Percentiles rank a stretch among this genome's conserved stretches.
These are phyloP conservation scores for Drosophila phalerata DNA, from an alignment of 2,888 invertebrate genomes.

Conservation along the genomic window DNA sequence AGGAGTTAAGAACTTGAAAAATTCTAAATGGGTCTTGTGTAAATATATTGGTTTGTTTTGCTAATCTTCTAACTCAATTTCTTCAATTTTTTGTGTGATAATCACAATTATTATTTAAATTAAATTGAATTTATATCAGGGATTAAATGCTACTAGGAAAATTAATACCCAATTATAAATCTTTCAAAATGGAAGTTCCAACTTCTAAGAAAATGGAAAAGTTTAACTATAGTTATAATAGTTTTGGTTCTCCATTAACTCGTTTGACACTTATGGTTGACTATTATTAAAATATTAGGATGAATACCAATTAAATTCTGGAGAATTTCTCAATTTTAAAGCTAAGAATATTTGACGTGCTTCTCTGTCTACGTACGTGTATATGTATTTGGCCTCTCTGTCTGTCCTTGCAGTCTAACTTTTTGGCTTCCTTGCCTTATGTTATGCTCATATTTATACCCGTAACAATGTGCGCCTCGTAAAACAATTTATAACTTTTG, in stretches of 20 bases:
- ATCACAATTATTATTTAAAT: too few relatives aligned
- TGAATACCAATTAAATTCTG: neutral
- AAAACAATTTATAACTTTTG: conserved; percentile 79
- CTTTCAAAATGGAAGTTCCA: too few relatives aligned
- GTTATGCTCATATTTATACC: conserved; percentile 65
- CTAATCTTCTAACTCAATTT: too few relatives aligned
- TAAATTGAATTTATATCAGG: too few relatives aligned
- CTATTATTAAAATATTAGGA: neutral
- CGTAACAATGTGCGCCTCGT: conserved; percentile 76
- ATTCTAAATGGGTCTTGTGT: too few relatives aligned
- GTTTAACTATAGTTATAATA: neutral
- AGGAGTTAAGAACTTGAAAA: neutral
- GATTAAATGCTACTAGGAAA: too few relatives aligned
- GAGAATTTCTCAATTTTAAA: neutral
- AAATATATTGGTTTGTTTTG: too few relatives aligned
- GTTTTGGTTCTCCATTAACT: neutral
- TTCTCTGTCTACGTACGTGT: neutral
- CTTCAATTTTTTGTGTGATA: too few relatives aligned
- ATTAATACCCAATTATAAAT: too few relatives aligned
- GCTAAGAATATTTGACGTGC: neutral
- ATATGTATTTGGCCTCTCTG: neutral
- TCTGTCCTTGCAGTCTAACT: conserved; percentile 38
- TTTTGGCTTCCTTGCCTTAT: conserved; percentile 52
- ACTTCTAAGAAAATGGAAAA: too few relatives aligned
- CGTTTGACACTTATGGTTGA: neutral